These are phyloP conservation scores for Sebastolobus altivelis DNA, from an alignment of 2,797 vertebrate species.

Conservation along the genomic window DNA sequence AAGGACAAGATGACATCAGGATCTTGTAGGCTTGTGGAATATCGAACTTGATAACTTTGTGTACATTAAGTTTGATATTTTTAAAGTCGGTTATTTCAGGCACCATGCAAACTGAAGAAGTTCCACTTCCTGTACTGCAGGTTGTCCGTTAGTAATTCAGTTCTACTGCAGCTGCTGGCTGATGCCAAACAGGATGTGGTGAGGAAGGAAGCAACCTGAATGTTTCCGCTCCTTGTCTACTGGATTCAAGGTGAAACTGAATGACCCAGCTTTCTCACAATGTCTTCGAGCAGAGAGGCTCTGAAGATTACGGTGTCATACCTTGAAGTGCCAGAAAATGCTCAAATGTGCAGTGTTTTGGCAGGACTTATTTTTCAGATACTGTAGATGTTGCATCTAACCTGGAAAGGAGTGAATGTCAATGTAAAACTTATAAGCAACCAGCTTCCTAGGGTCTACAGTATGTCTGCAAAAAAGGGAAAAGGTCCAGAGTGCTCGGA, in stretches of 20 bases:
- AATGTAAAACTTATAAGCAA: background rate
- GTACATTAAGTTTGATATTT: background rate
- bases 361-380: too few relatives aligned
- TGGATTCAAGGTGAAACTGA: slow-evolving; percentile 23
- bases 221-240: background rate
- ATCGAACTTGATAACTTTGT: background rate
- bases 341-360: background rate
- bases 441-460: background rate
- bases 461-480: background rate
- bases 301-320: background rate
- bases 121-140: slow-evolving; percentile 47
- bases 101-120: background rate
- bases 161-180: slow-evolving; percentile 15
- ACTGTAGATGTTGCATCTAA: background rate
- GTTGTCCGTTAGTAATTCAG: slow-evolving; percentile 27
- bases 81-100: slow-evolving; percentile 7
- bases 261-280: background rate
- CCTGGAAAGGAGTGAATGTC: background rate
- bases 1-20: background rate
- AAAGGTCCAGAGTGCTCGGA: too few relatives aligned
- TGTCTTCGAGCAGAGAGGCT: background rate
- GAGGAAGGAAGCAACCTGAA: slow-evolving; percentile 46
- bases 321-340: background rate
- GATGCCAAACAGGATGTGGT: slow-evolving; percentile 79
- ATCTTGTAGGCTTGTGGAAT: too few relatives aligned